Conservation (phyloP, 2,888 invertebrate genomes). For the Acleris cristana region DNA sequence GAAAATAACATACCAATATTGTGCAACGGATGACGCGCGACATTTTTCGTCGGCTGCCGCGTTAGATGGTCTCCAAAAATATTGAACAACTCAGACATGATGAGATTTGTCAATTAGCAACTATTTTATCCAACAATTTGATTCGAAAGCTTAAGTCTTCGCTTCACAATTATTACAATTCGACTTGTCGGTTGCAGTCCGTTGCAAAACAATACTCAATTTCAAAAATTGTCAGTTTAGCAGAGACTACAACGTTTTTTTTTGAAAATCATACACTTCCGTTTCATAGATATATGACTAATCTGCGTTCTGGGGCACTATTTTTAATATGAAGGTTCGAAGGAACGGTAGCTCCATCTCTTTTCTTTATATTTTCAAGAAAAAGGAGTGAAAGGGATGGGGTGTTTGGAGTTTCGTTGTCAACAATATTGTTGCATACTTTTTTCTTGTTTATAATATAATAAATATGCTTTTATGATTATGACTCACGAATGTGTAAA, state of each 20-base stretch:
- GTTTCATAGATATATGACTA: no score
- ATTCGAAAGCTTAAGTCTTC: not conserved
- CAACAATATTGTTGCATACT: no score
- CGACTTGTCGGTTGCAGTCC: not conserved
- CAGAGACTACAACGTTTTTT: slow-evolving; percentile 13
- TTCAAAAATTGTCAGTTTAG: slow-evolving; percentile 34
- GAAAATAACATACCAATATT: slow-evolving; percentile 61
- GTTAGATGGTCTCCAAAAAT: slow-evolving; percentile 71
- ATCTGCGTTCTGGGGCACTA: no score
- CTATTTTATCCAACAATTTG: not conserved
- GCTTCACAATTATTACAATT: not conserved
- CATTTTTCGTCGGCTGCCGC: slow-evolving; percentile 63
- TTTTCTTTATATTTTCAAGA: no score
- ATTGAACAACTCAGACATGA: slow-evolving; percentile 69
- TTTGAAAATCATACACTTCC: not conserved
- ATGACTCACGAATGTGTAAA: no score
- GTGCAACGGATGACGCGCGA: slow-evolving; percentile 67
- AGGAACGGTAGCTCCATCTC: not conserved
- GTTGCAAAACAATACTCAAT: not conserved
- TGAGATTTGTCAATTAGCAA: slow-evolving; percentile 30
- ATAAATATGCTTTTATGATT: no score
- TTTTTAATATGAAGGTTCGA: no score
- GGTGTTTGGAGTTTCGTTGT: no score
- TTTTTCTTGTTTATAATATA: no score
- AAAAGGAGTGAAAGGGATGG: no score